These are phyloP conservation scores for Rosalia funebris DNA, from an alignment of 2,888 invertebrate genomes.

Conservation along the genomic window DNA sequence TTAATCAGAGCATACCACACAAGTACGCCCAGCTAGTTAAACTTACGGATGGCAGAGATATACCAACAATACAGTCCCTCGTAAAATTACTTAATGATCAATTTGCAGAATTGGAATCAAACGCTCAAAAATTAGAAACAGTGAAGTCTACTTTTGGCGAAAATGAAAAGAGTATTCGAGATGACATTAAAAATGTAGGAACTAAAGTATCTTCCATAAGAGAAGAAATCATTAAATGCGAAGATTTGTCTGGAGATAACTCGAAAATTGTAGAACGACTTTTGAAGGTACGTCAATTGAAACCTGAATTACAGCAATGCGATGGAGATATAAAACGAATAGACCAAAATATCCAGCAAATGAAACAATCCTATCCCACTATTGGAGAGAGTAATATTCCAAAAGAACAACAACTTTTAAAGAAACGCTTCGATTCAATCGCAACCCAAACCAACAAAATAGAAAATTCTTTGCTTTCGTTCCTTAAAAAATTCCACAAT, in stretches of 20 bases:
- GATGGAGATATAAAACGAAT: conserved; percentile 76
- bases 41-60: conserved; percentile 76
- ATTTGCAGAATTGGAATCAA: conserved; percentile 77
- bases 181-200: conserved; percentile 76
- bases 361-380: conserved; percentile 80
- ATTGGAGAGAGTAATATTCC: conserved; percentile 81
- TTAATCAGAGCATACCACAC: conserved; percentile 79
- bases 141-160: conserved; percentile 79
- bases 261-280: conserved; percentile 83
- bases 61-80: conserved; percentile 75
- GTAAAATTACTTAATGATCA: conserved; percentile 77
- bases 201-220: conserved; percentile 78
- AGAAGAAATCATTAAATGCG: conserved; percentile 87
- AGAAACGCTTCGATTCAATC: conserved; percentile 84
- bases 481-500: conserved; percentile 87
- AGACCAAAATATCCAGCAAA: conserved; percentile 74
- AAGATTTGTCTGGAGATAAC: conserved; percentile 89
- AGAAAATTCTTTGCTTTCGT: conserved; percentile 79
- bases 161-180: conserved; percentile 77
- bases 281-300: conserved; percentile 77
- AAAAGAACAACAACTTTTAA: conserved; percentile 85
- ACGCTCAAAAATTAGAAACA: conserved; percentile 79
- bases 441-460: conserved; percentile 83
- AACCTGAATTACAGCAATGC: conserved; percentile 75
- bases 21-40: conserved; percentile 84